A percentile compares a stretch with the other conserved stretches of the same genome.
phyloP scores from a whole-genome alignment of 1,140 invertebrate genomes.

The Lethrus apterus region DNA sequence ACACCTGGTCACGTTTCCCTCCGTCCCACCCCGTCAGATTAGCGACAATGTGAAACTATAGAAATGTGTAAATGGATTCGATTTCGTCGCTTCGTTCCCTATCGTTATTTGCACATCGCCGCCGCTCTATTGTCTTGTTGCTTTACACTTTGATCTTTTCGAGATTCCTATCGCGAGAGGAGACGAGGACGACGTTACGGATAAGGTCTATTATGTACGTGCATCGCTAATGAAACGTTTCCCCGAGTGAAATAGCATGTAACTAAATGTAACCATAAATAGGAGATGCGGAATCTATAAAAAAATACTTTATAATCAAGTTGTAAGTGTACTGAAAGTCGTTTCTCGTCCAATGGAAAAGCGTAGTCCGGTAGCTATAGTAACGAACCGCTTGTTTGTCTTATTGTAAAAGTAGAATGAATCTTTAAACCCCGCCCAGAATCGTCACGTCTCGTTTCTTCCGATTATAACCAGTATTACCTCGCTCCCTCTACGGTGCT shows the following conservation, averaged over 20 bases:
- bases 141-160: conserved; percentile 5
- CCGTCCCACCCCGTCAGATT: conserved; percentile 1
- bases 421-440: conserved; percentile 20
- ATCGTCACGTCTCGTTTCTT: conserved; percentile 21
- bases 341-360: conserved; percentile 18
- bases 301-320: conserved; percentile 15
- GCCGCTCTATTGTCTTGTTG: conserved; percentile 9
- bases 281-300: conserved; percentile 1
- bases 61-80: conserved; percentile 12
- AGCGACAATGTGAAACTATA: conserved; percentile 7
- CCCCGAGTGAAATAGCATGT: no score
- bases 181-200: neutral
- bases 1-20: conserved; percentile 12
- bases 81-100: conserved; percentile 8
- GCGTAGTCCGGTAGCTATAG: conserved; percentile 29
- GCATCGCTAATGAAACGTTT: no score
- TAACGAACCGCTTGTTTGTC: conserved; percentile 24
- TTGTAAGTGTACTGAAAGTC: conserved; percentile 10
- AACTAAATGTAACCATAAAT: neutral
- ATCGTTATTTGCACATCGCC: conserved; percentile 10
- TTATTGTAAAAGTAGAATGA: conserved; percentile 20
- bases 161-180: conserved; percentile 1
- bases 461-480: conserved; percentile 8
- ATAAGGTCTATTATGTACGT: conserved; percentile 1
- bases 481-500: conserved; percentile 9